These are phyloP conservation scores for Myotis davidii DNA, from an alignment of 2,113 vertebrate genomes.

Conservation along the genomic window DNA sequence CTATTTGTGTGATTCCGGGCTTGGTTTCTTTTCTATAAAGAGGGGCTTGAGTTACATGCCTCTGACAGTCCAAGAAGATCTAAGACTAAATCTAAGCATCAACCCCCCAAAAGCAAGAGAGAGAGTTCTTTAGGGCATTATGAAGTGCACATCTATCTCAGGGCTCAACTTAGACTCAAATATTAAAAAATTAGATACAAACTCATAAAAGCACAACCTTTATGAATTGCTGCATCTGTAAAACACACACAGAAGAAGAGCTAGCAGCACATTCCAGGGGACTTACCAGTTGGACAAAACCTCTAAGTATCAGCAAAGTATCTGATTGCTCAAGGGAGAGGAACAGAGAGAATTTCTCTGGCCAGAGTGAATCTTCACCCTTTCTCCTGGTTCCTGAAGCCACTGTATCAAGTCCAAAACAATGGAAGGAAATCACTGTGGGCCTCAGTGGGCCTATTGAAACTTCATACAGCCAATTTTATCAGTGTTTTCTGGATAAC, in stretches of 20 bases:
- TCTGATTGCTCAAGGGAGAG: constrained; percentile 49
- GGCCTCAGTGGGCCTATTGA: constrained; percentile 77
- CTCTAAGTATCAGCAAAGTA: constrained; percentile 2
- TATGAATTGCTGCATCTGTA: background rate
- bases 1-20: background rate
- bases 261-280: background rate
- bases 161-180: constrained; percentile 26
- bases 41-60: background rate
- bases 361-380: constrained; percentile 70
- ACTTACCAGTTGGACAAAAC: background rate
- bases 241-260: background rate
- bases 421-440: constrained; percentile 82
- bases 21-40: constrained; percentile 2
- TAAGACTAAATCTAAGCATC: background rate
- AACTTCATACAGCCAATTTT: constrained; percentile 63
- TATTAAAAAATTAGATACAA: background rate
- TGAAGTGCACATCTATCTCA: background rate
- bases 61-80: background rate
- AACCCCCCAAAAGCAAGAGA: background rate
- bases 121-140: background rate
- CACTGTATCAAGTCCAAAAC: constrained; percentile 78
- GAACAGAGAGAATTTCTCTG: constrained; percentile 23
- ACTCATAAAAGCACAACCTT: background rate
- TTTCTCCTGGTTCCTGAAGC: constrained; percentile 71
- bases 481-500: constrained; percentile 79